Evolutionary conservation across 2,797 vertebrate species (phyloP), one percentile per base, ranked within the genome.

Genomic region (Melanotaenia boesemani): DNA sequence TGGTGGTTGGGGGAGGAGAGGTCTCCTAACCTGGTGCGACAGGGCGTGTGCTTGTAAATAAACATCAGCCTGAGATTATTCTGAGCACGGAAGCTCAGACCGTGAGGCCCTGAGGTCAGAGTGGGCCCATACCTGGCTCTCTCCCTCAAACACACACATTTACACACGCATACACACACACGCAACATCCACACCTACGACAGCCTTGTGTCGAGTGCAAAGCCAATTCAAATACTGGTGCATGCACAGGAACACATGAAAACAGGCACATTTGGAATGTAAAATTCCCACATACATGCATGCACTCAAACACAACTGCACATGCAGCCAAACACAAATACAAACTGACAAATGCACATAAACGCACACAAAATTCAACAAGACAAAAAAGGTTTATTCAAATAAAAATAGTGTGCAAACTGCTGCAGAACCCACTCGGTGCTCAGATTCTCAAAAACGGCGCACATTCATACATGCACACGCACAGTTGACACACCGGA

Each of bases 21-120:
- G 82, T 83, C 89, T 88, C 83, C 60, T 94, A 93, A 93, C 93
- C 93, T 93, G 92, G 92, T 90, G 91, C 74, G 92, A 93, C 91
- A 76, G 90, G 87, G 91, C 91, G 86, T 94, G 92, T 87, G 86
- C 87, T 93, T 85, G 90, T 93, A 94, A 94, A 94, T 94, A 94
- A 94, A 93, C 91, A 94, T 94, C 91, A 90, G 83, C 81, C 83
- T 58, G 80, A 90, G 88, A 94, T 93, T 93, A 92, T 93, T 94
- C 91, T 24, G 69, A 88, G 86, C 89, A 92, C 83, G 85, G 83
- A 90, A 83, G 79, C 87, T 85, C 77, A 88, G 86, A 90, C 88
- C 36, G 63, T 58, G 72, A 71, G 84, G 88, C 83, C 90, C 89
- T 73, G 81, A 78, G 89, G 91, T 92, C 86, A 91, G 86, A 86